These are phyloP conservation scores for Zapornia atra DNA, from an alignment of 2,113 vertebrate genomes.

Conservation along the genomic window DNA sequence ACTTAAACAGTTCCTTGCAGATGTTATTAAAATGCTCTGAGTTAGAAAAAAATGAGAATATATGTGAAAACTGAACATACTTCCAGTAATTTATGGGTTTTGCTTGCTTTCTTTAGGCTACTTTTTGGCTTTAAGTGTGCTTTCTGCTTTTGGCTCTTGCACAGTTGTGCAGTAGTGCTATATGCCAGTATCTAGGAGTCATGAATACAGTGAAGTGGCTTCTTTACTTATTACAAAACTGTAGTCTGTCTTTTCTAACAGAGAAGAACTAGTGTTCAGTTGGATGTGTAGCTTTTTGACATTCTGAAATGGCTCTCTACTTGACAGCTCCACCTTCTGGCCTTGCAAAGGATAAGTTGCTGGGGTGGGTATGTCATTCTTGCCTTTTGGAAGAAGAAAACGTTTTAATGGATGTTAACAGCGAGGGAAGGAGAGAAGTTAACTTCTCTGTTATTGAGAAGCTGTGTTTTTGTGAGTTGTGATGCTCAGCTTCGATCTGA, in stretches of 20 bases:
- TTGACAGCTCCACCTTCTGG: slow-evolving; percentile 29
- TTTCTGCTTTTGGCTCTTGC: background rate
- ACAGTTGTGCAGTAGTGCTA: background rate
- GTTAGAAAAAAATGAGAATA: background rate
- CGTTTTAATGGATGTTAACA: background rate
- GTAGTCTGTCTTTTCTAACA: background rate
- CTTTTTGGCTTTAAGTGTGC: background rate
- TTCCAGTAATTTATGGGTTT: background rate
- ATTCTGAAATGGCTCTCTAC: background rate
- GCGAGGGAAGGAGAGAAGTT: background rate
- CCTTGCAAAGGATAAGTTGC: background rate
- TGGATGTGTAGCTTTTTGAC: background rate
- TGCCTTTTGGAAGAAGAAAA: background rate
- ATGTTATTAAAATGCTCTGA: background rate
- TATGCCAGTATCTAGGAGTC: background rate
- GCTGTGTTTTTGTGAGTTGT: background rate
- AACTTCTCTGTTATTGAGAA: background rate
- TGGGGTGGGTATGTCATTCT: background rate
- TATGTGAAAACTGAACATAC: background rate
- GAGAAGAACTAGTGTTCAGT: background rate
- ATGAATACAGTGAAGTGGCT: background rate
- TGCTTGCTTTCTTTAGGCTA: background rate
- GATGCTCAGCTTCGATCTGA: accelerated
- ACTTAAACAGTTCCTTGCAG: background rate
- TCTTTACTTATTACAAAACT: background rate